Conservation (phyloP, 2,888 invertebrate species). For the Quadroppia sp. region DNA sequence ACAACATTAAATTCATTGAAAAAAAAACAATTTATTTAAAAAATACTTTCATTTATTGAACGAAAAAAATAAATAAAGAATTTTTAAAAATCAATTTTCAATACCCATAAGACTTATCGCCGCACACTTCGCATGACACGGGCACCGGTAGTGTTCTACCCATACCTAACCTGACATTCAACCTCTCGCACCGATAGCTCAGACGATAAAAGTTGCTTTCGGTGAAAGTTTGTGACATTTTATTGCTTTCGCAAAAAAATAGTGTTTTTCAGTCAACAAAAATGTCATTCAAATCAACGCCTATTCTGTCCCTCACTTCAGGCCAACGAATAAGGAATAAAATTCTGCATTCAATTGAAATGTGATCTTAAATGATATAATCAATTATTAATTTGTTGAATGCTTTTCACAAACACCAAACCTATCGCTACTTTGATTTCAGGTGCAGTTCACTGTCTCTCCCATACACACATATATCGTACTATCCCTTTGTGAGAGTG, state of each 20-base stretch:
- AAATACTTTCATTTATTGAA: neutral
- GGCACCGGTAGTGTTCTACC: slow-evolving; percentile 63
- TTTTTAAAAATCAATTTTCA: neutral
- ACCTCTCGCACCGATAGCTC: neutral
- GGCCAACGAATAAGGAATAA: slow-evolving; percentile 15
- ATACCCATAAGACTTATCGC: slow-evolving; percentile 70
- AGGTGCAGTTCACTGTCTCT: neutral
- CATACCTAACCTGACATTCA: slow-evolving; percentile 10
- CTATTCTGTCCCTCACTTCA: slow-evolving; percentile 12
- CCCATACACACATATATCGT: too few species aligned
- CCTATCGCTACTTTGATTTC: slow-evolving; percentile 27
- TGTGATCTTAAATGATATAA: slow-evolving; percentile 35
- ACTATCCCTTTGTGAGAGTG: neutral
- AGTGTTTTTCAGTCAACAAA: slow-evolving; percentile 3
- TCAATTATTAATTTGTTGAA: slow-evolving; percentile 35
- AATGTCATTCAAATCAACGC: slow-evolving; percentile 25
- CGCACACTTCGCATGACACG: slow-evolving; percentile 71
- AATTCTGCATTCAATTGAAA: neutral
- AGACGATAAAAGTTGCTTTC: neutral
- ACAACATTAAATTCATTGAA: neutral
- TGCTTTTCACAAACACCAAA: neutral
- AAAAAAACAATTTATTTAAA: slow-evolving; percentile 13
- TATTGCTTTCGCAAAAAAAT: neutral
- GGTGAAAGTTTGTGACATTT: slow-evolving; percentile 23
- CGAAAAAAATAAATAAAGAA: neutral